Percentiles rank a stretch among this genome's conserved stretches.
Conservation (phyloP, 2,113 vertebrate genomes). For the Microcebus tavaratra region DNA sequence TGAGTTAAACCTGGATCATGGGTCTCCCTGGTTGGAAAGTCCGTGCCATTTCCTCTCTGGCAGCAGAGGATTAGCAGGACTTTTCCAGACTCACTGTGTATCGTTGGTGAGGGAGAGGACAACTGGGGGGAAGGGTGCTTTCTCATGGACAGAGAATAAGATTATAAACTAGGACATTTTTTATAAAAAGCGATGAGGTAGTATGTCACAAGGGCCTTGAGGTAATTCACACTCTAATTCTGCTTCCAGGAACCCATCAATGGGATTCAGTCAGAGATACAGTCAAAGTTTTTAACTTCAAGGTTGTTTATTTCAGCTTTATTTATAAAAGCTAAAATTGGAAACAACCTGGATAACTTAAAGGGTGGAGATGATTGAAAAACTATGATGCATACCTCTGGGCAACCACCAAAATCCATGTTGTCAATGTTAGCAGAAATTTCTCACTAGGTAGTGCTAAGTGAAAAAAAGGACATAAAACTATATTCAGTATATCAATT, state of each 20-base stretch:
- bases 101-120: no score
- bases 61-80: background rate
- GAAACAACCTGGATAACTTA: background rate
- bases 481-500: background rate
- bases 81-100: background rate
- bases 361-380: background rate
- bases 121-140: accelerated
- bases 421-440: background rate
- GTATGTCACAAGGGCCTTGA: background rate
- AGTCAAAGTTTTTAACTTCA: background rate
- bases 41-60: accelerated
- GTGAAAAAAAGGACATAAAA: no score
- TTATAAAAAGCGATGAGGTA: background rate
- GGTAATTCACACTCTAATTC: background rate
- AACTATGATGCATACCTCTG: background rate
- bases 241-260: background rate
- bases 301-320: background rate
- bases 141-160: background rate
- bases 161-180: background rate
- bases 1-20: background rate
- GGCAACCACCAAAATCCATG: background rate
- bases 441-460: background rate
- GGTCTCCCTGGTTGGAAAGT: background rate
- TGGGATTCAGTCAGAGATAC: background rate
- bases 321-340: background rate